Percentiles rank a stretch among this genome's conserved stretches.
Conservation (phyloP, 2,113 vertebrate species). For the Xiphorhynchus elegans region DNA sequence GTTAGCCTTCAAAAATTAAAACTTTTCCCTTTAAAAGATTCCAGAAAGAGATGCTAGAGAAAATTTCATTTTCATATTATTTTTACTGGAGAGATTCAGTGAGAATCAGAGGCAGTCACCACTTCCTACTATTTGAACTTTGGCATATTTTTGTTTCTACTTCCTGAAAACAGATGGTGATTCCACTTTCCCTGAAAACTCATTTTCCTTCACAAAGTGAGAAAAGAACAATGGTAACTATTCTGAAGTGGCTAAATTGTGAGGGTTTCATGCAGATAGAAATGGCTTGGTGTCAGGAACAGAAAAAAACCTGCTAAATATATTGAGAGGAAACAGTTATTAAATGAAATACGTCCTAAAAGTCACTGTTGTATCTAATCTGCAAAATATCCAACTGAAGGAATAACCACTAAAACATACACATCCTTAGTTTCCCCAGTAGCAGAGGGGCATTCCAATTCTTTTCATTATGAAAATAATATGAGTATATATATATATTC, state of each 20-base stretch:
- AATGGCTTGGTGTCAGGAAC: background rate
- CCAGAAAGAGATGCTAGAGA: background rate
- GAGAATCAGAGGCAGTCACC: background rate
- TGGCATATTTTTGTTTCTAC: background rate
- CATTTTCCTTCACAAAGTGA: background rate
- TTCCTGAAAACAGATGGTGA: background rate
- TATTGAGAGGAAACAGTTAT: background rate
- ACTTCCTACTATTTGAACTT: background rate
- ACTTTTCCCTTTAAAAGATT: background rate
- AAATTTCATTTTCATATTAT: background rate
- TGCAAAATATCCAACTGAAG: background rate
- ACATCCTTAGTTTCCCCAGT: background rate
- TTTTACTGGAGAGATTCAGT: background rate
- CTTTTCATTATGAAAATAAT: background rate
- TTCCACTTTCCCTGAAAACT: background rate
- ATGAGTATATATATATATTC: background rate
- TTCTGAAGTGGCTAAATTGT: background rate
- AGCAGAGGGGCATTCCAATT: background rate
- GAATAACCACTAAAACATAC: background rate
- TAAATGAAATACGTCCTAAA: background rate
- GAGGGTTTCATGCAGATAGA: background rate
- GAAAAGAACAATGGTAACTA: background rate
- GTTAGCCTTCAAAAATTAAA: background rate
- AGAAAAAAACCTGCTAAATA: background rate
- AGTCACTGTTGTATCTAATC: background rate